Conservation (phyloP, 2,797 vertebrate species). For the Heteromormyrus szaboi region DNA sequence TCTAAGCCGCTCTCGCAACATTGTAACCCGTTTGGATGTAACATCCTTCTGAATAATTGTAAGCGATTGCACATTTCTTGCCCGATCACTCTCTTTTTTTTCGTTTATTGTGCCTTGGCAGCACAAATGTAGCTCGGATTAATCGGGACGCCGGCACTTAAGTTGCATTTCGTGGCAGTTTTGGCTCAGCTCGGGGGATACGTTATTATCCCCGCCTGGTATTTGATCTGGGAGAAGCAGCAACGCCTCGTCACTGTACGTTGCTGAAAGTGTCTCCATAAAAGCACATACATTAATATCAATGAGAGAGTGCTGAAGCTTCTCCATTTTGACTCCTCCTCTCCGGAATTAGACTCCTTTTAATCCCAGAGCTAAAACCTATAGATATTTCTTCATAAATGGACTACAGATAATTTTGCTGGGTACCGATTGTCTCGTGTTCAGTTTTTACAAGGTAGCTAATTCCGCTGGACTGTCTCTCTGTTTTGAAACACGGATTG, state of each 20-base stretch:
- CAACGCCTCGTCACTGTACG: background rate
- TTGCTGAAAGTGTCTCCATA: background rate
- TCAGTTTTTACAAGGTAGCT: background rate
- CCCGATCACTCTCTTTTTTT: background rate
- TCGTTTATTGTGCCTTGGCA: conserved; percentile 24
- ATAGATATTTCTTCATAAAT: conserved; percentile 6
- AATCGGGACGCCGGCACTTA: conserved; percentile 7
- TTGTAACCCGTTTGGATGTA: background rate
- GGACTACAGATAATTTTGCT: conserved; percentile 16
- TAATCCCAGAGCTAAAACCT: conserved; percentile 18
- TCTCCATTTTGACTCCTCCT: background rate
- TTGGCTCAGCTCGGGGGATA: conserved; percentile 1
- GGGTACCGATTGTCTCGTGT: background rate
- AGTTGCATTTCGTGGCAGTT: conserved; percentile 15
- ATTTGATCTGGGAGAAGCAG: conserved; percentile 17
- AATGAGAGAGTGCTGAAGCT: conserved; percentile 4
- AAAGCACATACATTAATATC: conserved; percentile 22
- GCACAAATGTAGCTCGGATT: conserved; percentile 22
- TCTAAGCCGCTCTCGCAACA: background rate
- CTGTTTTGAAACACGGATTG: background rate
- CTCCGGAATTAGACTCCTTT: background rate
- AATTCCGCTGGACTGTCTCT: conserved; percentile 1
- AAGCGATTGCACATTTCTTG: background rate
- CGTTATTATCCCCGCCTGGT: background rate
- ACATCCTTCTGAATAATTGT: background rate